phyloP scores from a whole-genome alignment of 2,113 vertebrate species.

The Elanoides forficatus region DNA sequence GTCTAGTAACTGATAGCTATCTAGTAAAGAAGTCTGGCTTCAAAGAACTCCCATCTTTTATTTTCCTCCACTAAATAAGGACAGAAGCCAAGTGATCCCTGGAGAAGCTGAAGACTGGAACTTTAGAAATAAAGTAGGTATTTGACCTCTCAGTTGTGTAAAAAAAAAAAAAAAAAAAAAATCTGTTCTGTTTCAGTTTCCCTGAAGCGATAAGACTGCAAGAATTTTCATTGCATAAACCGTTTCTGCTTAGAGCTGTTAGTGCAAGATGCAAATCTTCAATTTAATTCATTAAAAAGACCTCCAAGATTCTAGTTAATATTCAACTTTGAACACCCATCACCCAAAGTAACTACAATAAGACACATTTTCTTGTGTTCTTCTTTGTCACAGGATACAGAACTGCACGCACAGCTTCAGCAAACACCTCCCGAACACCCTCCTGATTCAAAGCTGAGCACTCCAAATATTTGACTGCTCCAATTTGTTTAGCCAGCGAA shows the following conservation, averaged over 20 bases:
- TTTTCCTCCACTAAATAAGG: neutral
- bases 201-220: conserved; percentile 53
- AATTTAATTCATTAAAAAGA: conserved; percentile 24
- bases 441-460: conserved; percentile 90
- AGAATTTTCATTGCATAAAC: conserved; percentile 32
- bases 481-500: conserved; percentile 87
- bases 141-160: conserved; percentile 14
- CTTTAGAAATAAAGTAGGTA: neutral
- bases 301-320: conserved; percentile 5
- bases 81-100: conserved; percentile 1
- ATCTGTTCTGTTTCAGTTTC: conserved; percentile 5
- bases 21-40: conserved; percentile 7
- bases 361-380: conserved; percentile 85
- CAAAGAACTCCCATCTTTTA: neutral
- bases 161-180: neutral
- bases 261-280: conserved; percentile 68
- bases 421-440: conserved; percentile 88
- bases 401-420: conserved; percentile 88
- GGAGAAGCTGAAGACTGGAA: conserved; percentile 20
- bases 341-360: conserved; percentile 78
- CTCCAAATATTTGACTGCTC: conserved; percentile 92
- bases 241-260: conserved; percentile 59
- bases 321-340: neutral
- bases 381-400: conserved; percentile 90
- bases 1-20: neutral